These are phyloP conservation scores for Alligator mississippiensis DNA, from an alignment of 2,113 vertebrate genomes.

Conservation along the genomic window DNA sequence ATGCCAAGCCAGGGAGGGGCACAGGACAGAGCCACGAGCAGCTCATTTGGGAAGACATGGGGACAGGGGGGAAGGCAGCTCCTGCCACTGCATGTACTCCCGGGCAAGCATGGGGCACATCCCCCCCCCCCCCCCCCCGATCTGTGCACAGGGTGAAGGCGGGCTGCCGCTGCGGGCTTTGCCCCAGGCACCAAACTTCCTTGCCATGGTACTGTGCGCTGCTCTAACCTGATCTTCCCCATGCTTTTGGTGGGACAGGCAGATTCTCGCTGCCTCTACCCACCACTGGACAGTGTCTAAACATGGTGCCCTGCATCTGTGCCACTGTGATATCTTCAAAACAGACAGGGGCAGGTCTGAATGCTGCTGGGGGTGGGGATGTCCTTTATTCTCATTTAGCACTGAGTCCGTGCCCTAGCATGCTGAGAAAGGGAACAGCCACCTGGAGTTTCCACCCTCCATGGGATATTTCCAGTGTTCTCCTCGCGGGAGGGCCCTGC, in stretches of 20 bases:
- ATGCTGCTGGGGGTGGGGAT: not conserved
- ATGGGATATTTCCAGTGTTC: not conserved
- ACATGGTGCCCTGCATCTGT: not conserved
- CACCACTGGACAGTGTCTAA: not conserved
- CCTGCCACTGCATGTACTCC: too few species aligned
- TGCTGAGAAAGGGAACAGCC: rapidly evolving
- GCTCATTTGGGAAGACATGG: too few species aligned
- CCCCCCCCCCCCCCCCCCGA: too few species aligned
- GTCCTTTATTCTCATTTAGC: not conserved
- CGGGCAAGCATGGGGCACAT: too few species aligned
- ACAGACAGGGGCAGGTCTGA: not conserved
- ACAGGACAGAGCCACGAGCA: too few species aligned
- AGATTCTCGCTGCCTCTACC: not conserved
- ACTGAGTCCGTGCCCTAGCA: not conserved
- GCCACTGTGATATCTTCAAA: not conserved
- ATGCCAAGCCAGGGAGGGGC: too few species aligned
- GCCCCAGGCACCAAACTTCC: too few species aligned
- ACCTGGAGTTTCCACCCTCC: not conserved
- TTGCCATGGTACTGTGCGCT: not conserved
- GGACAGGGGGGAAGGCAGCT: too few species aligned
- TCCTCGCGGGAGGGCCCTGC: not conserved
- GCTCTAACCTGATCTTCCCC: not conserved
- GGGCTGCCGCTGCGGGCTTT: too few species aligned
- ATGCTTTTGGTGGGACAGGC: not conserved
- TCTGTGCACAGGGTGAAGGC: too few species aligned